Evolutionary conservation across 2,888 invertebrate species (phyloP), one percentile per base, ranked within the genome.

Genomic region (Epicampocera succincta): DNA sequence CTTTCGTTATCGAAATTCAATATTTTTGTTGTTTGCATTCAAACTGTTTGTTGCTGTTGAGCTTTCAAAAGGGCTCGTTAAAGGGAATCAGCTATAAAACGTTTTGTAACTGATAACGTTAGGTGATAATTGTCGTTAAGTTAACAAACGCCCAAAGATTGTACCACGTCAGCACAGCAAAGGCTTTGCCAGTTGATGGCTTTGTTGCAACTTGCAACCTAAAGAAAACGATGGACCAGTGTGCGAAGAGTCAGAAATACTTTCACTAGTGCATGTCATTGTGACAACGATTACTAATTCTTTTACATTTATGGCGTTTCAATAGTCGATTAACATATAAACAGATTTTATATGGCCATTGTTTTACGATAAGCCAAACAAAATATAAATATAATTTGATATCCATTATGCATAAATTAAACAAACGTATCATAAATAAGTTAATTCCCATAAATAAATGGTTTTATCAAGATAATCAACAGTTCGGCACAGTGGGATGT

Each of bases 41-140:
- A 52, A 21, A 66, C 38, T 44, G 15, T 15, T 50, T 61, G 60
- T 60, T 40, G 52, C 21, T 50, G 48, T 58, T 54, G 54, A 13
- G 44, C n/a, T 56, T n/a, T 29, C 15, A 21, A 21, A 72, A 68
- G 12, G 63, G 72, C 33, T 66, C 76, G 66, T 80, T 80, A 72
- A 56, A 66, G 71, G 71, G 72, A 48, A 76, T 50, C 38, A 38
- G n/a, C 38, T 44, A 65, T 82, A 71, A 69, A 77, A 73, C 77
- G 58, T 77, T 77, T 74, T 75, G 82, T 71, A 66, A 74, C 74
- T 74, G 74, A 82, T 82, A 82, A 78, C 82, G 69, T 82, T 74
- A 71, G 82, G 82, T 78, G 82, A 82, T 82, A 82, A 82, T 82
- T 69, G 69, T 82, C 73, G 58, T 82, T 78, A 74, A 82, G 65